phyloP scores from a whole-genome alignment of 2,888 invertebrate genomes.

The Cephus rjabovi region DNA sequence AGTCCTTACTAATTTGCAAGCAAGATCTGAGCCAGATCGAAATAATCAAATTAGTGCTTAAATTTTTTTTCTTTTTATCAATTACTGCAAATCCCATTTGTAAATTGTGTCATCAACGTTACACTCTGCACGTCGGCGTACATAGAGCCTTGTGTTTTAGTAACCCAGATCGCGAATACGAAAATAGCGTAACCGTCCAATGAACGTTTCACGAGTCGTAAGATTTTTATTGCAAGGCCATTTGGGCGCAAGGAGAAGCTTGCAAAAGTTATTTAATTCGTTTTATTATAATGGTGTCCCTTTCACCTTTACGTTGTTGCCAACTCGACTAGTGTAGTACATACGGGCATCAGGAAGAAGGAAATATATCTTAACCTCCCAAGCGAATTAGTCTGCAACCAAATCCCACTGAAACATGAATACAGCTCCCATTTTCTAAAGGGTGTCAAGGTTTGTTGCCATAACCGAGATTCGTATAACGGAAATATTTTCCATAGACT shows the following conservation, averaged over 20 bases:
- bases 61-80: neutral
- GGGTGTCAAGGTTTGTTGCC: neutral
- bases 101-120: neutral
- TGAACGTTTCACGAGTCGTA: slow-evolving; percentile 24
- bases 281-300: neutral
- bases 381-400: neutral
- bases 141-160: slow-evolving; percentile 38
- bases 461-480: neutral
- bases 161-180: slow-evolving; percentile 58
- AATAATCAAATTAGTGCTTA: too few species aligned
- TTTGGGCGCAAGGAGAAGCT: neutral
- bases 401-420: neutral
- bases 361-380: neutral
- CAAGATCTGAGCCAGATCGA: neutral
- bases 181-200: slow-evolving; percentile 55
- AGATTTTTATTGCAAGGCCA: slow-evolving; percentile 2
- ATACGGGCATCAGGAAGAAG: neutral
- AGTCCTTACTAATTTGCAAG: neutral
- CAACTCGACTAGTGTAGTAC: neutral
- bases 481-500: neutral
- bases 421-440: neutral
- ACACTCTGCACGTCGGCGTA: slow-evolving; percentile 19
- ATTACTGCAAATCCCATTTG: neutral
- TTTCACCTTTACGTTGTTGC: neutral
- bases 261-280: neutral